Conservation (phyloP, 2,888 invertebrate genomes). For the Acronicta aceris region DNA sequence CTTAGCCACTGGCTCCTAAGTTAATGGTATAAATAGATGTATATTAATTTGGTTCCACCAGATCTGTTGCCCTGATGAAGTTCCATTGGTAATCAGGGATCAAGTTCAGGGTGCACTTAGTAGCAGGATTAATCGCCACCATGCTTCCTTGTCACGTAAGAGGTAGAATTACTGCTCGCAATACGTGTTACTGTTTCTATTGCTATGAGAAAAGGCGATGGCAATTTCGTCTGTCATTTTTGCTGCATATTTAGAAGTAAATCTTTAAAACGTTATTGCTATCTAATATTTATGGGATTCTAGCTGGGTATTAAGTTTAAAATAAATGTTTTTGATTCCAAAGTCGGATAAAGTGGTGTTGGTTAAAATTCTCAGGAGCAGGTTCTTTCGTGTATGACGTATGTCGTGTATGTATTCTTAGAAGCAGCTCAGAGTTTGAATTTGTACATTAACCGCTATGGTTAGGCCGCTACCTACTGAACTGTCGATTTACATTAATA, state of each 20-base stretch:
- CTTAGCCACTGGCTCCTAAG: too few species aligned
- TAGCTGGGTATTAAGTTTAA: background rate
- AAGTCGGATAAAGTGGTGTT: too few species aligned
- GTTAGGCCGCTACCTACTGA: too few species aligned
- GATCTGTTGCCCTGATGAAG: background rate
- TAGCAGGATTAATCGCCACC: slow-evolving; percentile 59
- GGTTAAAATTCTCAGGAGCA: too few species aligned
- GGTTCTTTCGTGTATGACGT: too few species aligned
- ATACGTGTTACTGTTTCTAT: slow-evolving; percentile 47
- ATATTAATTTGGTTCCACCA: background rate
- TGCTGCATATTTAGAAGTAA: background rate
- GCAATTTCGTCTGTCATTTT: background rate
- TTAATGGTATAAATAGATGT: background rate
- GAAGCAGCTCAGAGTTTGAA: too few species aligned
- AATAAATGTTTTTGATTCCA: too few species aligned
- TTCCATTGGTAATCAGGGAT: slow-evolving; percentile 43
- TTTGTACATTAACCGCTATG: too few species aligned
- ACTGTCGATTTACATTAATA: too few species aligned
- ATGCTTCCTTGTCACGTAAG: slow-evolving; percentile 62
- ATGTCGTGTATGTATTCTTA: too few species aligned
- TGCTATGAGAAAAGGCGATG: slow-evolving; percentile 11
- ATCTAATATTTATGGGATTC: background rate
- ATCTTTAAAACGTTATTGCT: background rate
- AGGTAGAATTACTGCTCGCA: slow-evolving; percentile 46
- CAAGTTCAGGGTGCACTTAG: slow-evolving; percentile 52